Percentiles rank a stretch among this genome's conserved stretches.
phyloP scores from a whole-genome alignment of 2,797 vertebrate genomes.

The Agapornis canus region DNA sequence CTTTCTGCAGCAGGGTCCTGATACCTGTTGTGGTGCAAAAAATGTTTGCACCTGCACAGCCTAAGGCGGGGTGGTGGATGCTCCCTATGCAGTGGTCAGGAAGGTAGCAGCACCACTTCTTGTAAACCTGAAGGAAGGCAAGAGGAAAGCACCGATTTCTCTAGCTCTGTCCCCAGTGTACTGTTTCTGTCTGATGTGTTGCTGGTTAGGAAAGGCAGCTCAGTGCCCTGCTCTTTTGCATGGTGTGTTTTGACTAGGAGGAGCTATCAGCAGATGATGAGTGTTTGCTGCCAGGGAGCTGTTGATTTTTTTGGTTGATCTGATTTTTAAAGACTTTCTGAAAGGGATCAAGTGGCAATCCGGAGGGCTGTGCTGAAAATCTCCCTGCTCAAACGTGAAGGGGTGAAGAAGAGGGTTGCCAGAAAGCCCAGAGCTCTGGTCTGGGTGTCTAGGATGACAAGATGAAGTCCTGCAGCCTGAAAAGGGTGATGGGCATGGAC shows the following conservation, averaged over 20 bases:
- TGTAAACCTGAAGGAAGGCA: neutral
- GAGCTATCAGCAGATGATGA: neutral
- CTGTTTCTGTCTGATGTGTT: neutral
- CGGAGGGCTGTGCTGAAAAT: neutral
- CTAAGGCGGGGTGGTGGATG: neutral
- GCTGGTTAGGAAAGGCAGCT: neutral
- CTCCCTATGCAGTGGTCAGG: fast-evolving
- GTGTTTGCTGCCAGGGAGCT: neutral
- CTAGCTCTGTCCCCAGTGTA: neutral
- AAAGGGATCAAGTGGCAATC: neutral
- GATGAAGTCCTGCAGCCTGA: neutral
- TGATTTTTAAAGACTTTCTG: neutral
- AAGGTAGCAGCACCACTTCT: neutral
- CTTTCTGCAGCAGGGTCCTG: neutral
- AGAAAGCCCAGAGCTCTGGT: neutral
- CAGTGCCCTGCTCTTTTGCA: neutral
- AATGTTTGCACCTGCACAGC: fast-evolving
- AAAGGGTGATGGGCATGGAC: fast-evolving
- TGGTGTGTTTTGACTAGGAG: neutral
- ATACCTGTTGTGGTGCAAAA: neutral
- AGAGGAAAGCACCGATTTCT: neutral
- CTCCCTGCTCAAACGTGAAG: neutral
- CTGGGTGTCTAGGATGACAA: neutral
- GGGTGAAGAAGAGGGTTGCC: neutral
- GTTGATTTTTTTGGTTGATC: neutral